Percentiles rank a stretch among this genome's conserved stretches.
These are phyloP conservation scores for Ceyx margarethae DNA, from an alignment of 2,113 vertebrate species.

Conservation along the genomic window DNA sequence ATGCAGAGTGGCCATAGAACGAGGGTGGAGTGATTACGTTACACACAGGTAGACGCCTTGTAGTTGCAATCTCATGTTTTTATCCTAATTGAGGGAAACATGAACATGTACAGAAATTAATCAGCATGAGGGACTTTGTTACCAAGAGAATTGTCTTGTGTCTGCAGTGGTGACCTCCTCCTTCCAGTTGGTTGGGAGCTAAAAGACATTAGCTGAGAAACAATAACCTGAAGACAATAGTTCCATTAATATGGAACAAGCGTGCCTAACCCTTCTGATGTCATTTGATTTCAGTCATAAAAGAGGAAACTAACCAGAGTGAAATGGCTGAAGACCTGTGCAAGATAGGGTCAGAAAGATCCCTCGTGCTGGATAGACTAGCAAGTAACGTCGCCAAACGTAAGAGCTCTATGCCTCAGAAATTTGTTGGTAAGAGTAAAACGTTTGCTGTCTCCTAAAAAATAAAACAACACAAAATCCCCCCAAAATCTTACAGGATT, in stretches of 20 bases:
- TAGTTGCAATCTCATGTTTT: background rate
- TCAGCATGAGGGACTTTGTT: background rate
- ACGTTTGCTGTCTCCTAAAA: conserved; percentile 86
- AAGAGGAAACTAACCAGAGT: conserved; percentile 97
- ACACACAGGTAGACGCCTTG: background rate
- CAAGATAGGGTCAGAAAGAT: conserved; percentile 94
- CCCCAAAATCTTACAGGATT: background rate
- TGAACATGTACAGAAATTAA: background rate
- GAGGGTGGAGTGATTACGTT: background rate
- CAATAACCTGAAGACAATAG: conserved; percentile 28
- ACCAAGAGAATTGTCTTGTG: background rate
- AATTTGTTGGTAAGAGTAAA: conserved; percentile 99
- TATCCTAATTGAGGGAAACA: background rate
- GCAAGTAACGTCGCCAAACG: conserved; percentile 99
- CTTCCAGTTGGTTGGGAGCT: background rate
- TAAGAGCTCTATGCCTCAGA: conserved; percentile 99
- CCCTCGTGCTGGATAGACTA: conserved; percentile 99
- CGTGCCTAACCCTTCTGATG: conserved; percentile 71
- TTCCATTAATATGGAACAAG: conserved; percentile 58
- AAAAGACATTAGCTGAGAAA: background rate
- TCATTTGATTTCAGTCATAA: conserved; percentile 97
- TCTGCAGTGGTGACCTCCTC: background rate
- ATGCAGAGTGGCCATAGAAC: background rate
- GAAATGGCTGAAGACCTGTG: conserved; percentile 98
- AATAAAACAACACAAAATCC: background rate